phyloP scores from a whole-genome alignment of 2,888 invertebrate species.

The Bugulina stolonifera region DNA sequence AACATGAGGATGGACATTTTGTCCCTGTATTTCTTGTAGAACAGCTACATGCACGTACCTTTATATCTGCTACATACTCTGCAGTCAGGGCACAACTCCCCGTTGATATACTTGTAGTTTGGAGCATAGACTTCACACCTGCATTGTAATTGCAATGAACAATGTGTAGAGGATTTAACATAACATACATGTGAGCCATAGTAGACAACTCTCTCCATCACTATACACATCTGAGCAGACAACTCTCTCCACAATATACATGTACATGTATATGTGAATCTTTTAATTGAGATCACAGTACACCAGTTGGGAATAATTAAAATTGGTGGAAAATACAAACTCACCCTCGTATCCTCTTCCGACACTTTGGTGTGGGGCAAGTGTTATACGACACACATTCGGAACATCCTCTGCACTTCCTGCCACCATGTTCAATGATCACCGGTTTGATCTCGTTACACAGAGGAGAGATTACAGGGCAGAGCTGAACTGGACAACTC shows the following conservation, averaged over 20 bases:
- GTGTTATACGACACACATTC: conserved; percentile 14
- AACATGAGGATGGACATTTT: too few relatives aligned
- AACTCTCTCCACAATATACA: not conserved
- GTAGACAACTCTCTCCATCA: not conserved
- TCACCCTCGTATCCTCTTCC: not conserved
- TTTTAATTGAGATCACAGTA: not conserved
- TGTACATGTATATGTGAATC: not conserved
- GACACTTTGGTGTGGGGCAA: not conserved
- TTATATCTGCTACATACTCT: conserved; percentile 21
- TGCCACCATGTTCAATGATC: not conserved
- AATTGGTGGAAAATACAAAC: not conserved
- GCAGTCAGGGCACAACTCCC: conserved; percentile 23
- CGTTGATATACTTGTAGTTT: conserved; percentile 11
- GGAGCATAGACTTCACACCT: conserved; percentile 18
- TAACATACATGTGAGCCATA: too few relatives aligned
- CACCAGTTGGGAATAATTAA: not conserved
- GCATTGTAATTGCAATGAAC: too few relatives aligned
- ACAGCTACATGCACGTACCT: not conserved
- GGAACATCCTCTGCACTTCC: conserved; percentile 11
- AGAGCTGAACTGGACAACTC: not conserved
- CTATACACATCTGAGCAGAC: not conserved
- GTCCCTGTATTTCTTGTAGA: too few relatives aligned
- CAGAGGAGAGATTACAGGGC: conserved; percentile 21
- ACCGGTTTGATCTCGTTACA: conserved; percentile 14
- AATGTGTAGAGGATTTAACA: too few relatives aligned